These are phyloP conservation scores for Eidolon dupreanum DNA, from an alignment of 2,797 vertebrate genomes.

Conservation along the genomic window DNA sequence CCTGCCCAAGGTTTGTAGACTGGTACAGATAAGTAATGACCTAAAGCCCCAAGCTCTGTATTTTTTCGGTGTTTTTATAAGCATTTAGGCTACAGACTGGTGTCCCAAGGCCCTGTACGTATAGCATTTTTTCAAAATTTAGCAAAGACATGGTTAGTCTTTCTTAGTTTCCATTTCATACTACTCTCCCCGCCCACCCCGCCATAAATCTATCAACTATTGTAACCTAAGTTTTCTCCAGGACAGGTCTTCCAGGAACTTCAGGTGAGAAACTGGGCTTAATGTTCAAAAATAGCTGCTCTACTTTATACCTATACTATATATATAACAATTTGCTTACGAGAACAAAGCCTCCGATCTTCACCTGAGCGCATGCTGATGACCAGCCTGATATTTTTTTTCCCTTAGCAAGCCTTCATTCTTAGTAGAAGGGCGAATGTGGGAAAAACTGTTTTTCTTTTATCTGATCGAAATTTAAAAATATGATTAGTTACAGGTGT, in stretches of 20 bases:
- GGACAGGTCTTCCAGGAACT: background rate
- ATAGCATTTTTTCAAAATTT: background rate
- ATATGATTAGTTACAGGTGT: background rate
- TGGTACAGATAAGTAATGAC: background rate
- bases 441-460: background rate
- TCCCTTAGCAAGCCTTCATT: background rate
- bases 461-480: conserved; percentile 17
- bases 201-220: background rate
- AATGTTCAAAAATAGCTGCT: background rate
- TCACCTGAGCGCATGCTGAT: background rate
- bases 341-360: background rate
- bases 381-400: background rate
- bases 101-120: too few relatives aligned
- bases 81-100: background rate
- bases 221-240: background rate
- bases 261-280: background rate
- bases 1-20: background rate
- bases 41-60: background rate
- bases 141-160: background rate
- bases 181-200: background rate
- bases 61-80: background rate
- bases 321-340: background rate
- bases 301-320: background rate
- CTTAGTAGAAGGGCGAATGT: background rate
- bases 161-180: background rate